Evolutionary conservation across 2,113 vertebrate genomes (phyloP), one percentile per base, ranked within the genome.

Genomic region (Alexandromys fortis): DNA sequence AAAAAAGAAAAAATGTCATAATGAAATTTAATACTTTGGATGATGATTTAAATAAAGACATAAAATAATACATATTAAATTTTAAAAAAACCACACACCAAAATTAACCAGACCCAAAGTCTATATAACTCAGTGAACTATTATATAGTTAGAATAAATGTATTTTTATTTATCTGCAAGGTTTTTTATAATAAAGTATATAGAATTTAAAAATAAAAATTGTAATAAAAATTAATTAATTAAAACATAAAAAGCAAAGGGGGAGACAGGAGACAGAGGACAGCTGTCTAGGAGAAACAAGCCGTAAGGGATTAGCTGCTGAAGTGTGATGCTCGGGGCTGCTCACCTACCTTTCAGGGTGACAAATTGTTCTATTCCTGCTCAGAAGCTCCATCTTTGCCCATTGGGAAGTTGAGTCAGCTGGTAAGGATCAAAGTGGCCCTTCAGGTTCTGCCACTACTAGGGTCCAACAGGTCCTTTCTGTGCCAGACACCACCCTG

Each of bases 361-460:
- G 1, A 16, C 2, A 8, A 30, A 35, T 49, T 72, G 42, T 55
- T 73, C 79, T 75, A 4, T 94, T 65, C 78, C 42, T 65, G 28
- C 52, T 65, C 22, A 33, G 24, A 21, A 28, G 12, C 47, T 35
- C 73, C 0, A 9, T 45, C 88, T 72, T 93, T 82, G 42, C 79
- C 13, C 70, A 49, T 52, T 8, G n/a, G 26, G 19, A 12, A 79
- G 33, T 49, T 76, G 76, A 88, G 95, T 94, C 92, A 82, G 65
- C 92, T 38, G 94, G 77, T 88, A 76, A 73, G 52, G 87, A 97
- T 79, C 90, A 30, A 68, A 81, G 97, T 77, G 67, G 68, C 42
- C 95, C 76, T 96, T 96, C 87, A 78, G 90, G 87, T 95, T 97
- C 92, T 95, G 63, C 93, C 86, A 79, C 79, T 86, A 75, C 14